These are phyloP conservation scores for Thalpophila matura DNA, from an alignment of 2,888 invertebrate species.

Conservation along the genomic window DNA sequence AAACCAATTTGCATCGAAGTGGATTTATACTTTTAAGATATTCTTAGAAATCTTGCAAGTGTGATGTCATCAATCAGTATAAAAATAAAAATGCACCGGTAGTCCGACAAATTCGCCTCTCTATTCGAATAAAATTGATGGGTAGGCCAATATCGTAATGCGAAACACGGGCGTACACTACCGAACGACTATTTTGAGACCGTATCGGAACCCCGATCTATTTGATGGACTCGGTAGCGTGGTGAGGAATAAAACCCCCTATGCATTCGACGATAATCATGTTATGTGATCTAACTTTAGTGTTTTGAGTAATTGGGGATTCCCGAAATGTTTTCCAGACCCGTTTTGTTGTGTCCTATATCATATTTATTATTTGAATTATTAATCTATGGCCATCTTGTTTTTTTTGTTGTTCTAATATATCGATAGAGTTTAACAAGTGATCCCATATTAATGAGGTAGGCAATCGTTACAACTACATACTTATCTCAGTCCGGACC, in stretches of 20 bases:
- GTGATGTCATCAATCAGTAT: conserved; percentile 38
- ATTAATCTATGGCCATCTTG: background rate
- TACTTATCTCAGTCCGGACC: conserved; percentile 58
- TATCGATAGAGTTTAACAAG: conserved; percentile 53
- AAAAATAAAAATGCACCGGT: conserved; percentile 63
- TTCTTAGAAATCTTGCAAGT: conserved; percentile 18
- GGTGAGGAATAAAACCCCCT: conserved; percentile 73
- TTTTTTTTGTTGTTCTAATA: background rate
- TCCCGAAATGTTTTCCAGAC: conserved; percentile 63
- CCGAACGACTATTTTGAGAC: conserved; percentile 80
- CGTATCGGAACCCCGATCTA: conserved; percentile 84
- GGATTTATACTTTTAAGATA: conserved; percentile 2
- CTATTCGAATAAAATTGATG: conserved; percentile 81
- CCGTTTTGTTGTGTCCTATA: conserved; percentile 21
- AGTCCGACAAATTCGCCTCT: conserved; percentile 68
- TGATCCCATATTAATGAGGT: too few species aligned
- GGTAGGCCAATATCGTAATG: conserved; percentile 86
- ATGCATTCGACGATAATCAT: conserved; percentile 79
- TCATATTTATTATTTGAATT: background rate
- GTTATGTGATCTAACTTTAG: conserved; percentile 77
- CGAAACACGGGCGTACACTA: conserved; percentile 74
- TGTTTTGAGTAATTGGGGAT: conserved; percentile 76
- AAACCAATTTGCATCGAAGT: conserved; percentile 14
- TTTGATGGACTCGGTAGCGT: conserved; percentile 84
- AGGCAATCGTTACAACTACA: conserved; percentile 61